phyloP scores from a whole-genome alignment of 2,113 vertebrate genomes.

The Xiphorhynchus elegans region DNA sequence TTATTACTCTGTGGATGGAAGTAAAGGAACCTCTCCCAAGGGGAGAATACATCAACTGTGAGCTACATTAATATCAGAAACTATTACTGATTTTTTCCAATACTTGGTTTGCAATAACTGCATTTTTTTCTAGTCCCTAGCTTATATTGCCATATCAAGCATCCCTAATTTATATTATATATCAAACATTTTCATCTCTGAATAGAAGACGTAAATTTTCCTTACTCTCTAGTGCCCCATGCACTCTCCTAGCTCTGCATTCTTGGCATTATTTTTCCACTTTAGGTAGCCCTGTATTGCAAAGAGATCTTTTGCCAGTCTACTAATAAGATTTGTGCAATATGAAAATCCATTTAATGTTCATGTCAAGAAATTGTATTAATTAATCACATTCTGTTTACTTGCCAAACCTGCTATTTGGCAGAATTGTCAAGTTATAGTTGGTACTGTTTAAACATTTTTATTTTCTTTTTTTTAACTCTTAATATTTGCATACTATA shows the following conservation, averaged over 20 bases:
- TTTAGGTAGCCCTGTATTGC: rapidly evolving
- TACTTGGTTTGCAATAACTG: background rate
- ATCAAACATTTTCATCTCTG: background rate
- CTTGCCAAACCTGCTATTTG: background rate
- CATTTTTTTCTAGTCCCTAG: background rate
- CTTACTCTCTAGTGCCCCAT: background rate
- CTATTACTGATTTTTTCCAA: background rate
- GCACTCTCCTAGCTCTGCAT: background rate
- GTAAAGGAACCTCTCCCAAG: background rate
- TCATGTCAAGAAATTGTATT: background rate
- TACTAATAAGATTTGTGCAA: background rate
- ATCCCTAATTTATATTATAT: background rate
- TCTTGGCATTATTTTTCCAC: background rate
- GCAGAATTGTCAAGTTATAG: background rate
- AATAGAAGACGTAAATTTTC: background rate
- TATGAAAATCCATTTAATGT: background rate
- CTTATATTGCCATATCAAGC: background rate
- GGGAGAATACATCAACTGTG: background rate
- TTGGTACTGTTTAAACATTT: background rate
- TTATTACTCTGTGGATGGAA: rapidly evolving
- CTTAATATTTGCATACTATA: background rate
- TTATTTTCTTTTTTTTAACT: background rate
- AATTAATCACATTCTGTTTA: background rate
- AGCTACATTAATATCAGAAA: background rate
- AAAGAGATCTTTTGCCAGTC: background rate